Evolutionary conservation across 2,888 invertebrate genomes (phyloP).

Genomic region (Ennomos erosarius): DNA sequence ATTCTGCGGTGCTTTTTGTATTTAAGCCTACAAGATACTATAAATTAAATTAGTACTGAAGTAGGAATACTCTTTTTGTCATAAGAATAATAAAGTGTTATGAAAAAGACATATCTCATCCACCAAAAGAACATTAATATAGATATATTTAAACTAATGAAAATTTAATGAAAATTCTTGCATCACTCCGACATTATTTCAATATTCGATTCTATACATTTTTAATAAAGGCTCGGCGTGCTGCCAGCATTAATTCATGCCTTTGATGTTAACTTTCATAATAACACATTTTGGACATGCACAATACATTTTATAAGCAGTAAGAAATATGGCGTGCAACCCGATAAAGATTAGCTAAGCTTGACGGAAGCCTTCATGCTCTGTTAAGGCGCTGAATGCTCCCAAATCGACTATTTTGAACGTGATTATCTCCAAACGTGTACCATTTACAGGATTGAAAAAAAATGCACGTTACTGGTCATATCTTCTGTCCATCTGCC

Average conservation of each 20-base stretch:
- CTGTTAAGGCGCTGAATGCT: too few relatives aligned
- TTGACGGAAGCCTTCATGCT: too few relatives aligned
- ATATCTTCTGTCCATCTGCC: too few relatives aligned
- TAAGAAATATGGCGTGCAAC: neutral
- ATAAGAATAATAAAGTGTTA: neutral
- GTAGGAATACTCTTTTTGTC: too few relatives aligned
- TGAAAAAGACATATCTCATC: neutral
- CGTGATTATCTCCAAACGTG: too few relatives aligned
- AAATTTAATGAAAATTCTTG: constrained; percentile 21
- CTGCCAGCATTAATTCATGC: constrained; percentile 23
- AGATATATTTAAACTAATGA: neutral
- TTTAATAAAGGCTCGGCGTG: constrained; percentile 30
- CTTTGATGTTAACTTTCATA: constrained; percentile 35
- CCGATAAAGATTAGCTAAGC: too few relatives aligned
- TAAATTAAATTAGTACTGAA: too few relatives aligned
- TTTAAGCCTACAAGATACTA: too few relatives aligned
- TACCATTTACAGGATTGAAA: too few relatives aligned
- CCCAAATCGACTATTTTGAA: too few relatives aligned
- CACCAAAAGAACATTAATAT: neutral
- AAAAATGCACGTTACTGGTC: too few relatives aligned
- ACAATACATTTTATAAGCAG: constrained; percentile 2
- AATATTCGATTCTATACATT: constrained; percentile 21
- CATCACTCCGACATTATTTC: constrained; percentile 4
- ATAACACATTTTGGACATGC: constrained; percentile 22
- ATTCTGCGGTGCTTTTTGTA: too few relatives aligned